Percentiles rank a stretch among this genome's conserved stretches.
These are phyloP conservation scores for Caenorhabditis remanei DNA, from an alignment of 1,140 invertebrate genomes.

Conservation along the genomic window DNA sequence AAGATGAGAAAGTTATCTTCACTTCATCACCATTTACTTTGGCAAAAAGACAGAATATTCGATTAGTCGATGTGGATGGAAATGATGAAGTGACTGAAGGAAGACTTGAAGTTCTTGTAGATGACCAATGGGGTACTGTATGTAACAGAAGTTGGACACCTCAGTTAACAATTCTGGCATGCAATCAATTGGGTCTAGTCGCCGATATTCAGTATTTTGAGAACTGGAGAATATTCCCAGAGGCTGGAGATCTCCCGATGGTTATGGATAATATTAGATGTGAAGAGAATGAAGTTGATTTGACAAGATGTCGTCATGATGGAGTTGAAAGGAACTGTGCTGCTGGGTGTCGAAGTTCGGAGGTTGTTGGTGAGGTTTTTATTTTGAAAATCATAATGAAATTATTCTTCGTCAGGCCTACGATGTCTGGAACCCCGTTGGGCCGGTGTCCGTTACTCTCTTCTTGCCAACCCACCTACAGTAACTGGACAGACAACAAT, in stretches of 20 bases:
- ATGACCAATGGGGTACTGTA: constrained; percentile 91
- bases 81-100: constrained; percentile 78
- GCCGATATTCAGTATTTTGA: constrained; percentile 93
- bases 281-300: constrained; percentile 89
- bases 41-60: constrained; percentile 70
- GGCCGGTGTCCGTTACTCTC: constrained; percentile 91
- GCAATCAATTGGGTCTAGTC: constrained; percentile 92
- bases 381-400: too few species aligned
- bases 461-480: constrained; percentile 87
- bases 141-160: constrained; percentile 96
- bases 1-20: constrained; percentile 70
- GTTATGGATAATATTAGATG: constrained; percentile 87
- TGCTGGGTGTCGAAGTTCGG: constrained; percentile 70
- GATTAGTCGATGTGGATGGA: constrained; percentile 74
- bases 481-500: constrained; percentile 86
- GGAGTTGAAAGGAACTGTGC: constrained; percentile 80
- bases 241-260: constrained; percentile 72
- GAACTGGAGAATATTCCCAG: constrained; percentile 78
- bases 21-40: constrained; percentile 70
- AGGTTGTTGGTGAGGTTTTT: constrained; percentile 71
- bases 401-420: constrained; percentile 56
- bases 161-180: constrained; percentile 90
- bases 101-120: constrained; percentile 83
- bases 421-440: constrained; percentile 89
- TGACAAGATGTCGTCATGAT: constrained; percentile 88